These are phyloP conservation scores for Morelia viridis DNA, from an alignment of 2,797 vertebrate genomes.

Conservation along the genomic window DNA sequence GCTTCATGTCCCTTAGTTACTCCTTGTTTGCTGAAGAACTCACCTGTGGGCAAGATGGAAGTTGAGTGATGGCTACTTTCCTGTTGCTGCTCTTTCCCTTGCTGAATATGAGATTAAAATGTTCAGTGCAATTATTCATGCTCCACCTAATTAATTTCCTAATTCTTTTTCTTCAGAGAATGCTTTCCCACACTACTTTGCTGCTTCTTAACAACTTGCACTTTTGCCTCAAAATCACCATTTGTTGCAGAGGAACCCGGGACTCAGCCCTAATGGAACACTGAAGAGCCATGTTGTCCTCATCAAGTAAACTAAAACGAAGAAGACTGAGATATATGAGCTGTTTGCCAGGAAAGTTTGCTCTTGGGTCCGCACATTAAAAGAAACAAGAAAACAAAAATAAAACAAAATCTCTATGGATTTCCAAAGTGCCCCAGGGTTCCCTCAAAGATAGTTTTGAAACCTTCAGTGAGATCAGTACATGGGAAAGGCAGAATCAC, in stretches of 20 bases:
- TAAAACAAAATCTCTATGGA: background rate
- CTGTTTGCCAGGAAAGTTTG: slow-evolving; percentile 38
- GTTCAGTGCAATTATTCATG: background rate
- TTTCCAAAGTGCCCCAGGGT: background rate
- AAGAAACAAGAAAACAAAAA: background rate
- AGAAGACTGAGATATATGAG: slow-evolving; percentile 5
- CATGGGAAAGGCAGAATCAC: background rate
- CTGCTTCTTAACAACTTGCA: background rate
- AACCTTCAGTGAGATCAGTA: background rate
- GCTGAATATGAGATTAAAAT: background rate
- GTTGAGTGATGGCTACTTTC: background rate
- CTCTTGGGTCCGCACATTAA: background rate
- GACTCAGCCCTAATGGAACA: background rate
- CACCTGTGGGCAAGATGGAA: slow-evolving; percentile 17
- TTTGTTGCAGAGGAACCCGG: background rate
- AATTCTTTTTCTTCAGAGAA: background rate
- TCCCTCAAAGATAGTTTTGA: background rate
- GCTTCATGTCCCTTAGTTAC: background rate
- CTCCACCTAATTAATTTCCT: slow-evolving; percentile 12
- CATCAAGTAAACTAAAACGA: background rate
- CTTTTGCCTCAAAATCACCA: background rate
- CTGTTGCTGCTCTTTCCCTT: background rate
- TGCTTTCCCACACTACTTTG: background rate
- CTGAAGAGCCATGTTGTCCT: background rate
- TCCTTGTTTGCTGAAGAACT: background rate